Conservation (phyloP, 1,140 invertebrate genomes). For the Ericerus pela region DNA sequence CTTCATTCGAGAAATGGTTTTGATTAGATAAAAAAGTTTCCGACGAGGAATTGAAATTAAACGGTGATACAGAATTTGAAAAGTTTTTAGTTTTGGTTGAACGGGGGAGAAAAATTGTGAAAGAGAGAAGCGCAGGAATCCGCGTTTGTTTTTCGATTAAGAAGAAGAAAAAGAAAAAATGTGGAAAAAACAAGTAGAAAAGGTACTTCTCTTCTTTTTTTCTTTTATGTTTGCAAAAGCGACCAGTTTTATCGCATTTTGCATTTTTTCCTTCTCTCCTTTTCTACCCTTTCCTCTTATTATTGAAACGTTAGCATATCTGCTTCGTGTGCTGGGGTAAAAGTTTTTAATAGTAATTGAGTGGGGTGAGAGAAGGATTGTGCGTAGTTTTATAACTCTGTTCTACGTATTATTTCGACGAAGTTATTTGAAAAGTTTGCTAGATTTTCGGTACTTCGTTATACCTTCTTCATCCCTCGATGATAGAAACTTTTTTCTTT, state of each 20-base stretch:
- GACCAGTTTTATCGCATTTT: neutral
- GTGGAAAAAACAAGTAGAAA: neutral
- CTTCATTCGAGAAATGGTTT: neutral
- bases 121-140: neutral
- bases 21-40: neutral
- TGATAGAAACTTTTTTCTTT: too few relatives aligned
- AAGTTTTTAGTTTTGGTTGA: neutral
- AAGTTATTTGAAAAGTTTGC: neutral
- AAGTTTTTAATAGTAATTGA: neutral
- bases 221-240: neutral
- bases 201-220: too few relatives aligned
- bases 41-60: neutral
- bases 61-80: neutral
- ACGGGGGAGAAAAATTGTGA: neutral
- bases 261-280: neutral
- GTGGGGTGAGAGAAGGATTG: neutral
- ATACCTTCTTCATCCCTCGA: too few relatives aligned
- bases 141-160: neutral
- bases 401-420: neutral
- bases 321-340: neutral
- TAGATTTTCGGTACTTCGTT: neutral
- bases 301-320: neutral
- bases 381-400: neutral
- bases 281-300: too few relatives aligned
- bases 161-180: neutral